Evolutionary conservation across 1,140 invertebrate genomes (phyloP).

Genomic region (Megalopta genalis): DNA sequence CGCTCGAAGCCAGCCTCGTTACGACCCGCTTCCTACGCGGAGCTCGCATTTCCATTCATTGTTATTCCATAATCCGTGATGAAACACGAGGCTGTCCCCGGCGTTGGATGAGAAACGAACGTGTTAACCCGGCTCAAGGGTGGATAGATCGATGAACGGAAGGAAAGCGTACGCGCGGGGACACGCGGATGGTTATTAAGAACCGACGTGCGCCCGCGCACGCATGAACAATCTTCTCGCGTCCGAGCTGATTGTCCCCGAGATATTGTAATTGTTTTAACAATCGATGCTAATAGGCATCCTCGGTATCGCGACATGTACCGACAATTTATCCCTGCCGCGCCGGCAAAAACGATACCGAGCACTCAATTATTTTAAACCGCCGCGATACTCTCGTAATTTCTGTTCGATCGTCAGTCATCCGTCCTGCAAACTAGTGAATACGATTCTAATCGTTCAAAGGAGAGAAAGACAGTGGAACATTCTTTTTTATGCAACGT

Average conservation of each 20-base stretch:
- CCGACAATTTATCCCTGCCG: neutral
- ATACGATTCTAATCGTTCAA: no score
- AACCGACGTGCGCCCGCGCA: conserved; percentile 47
- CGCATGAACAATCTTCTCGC: conserved; percentile 53
- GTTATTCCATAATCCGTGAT: conserved; percentile 59
- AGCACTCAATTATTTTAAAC: no score
- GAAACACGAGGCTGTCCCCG: conserved; percentile 52
- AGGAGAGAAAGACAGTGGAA: no score
- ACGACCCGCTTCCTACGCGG: conserved; percentile 20
- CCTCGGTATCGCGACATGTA: neutral
- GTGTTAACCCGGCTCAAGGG: conserved; percentile 62
- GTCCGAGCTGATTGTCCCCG: conserved; percentile 32
- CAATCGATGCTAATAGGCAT: conserved; percentile 32
- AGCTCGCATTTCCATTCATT: conserved; percentile 51
- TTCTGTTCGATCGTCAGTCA: no score
- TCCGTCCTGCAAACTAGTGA: no score
- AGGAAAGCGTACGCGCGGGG: conserved; percentile 58
- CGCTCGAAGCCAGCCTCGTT: conserved; percentile 27
- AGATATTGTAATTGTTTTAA: conserved; percentile 47
- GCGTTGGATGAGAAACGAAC: conserved; percentile 68
- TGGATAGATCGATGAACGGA: conserved; percentile 61
- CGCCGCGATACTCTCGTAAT: no score
- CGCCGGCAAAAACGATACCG: no score
- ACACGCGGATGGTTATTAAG: conserved; percentile 67
- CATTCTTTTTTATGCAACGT: no score